phyloP scores from a whole-genome alignment of 2,888 invertebrate species.

The Pandemis corylana region DNA sequence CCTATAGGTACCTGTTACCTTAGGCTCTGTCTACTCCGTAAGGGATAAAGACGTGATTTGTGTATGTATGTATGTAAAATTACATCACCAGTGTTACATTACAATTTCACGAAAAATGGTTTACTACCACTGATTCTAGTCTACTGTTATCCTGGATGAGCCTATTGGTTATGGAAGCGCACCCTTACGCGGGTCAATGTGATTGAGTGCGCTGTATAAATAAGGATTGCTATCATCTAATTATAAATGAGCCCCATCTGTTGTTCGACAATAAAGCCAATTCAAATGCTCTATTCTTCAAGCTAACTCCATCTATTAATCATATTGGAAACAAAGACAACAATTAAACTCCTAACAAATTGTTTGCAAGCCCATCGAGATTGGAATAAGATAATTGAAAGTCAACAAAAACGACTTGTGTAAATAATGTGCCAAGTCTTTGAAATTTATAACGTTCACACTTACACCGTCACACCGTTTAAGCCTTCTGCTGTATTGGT shows the following conservation, averaged over 20 bases:
- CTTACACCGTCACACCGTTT: no score
- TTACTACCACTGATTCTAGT: no score
- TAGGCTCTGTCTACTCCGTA: no score
- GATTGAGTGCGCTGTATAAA: conserved; percentile 4
- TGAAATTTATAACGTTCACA: background rate
- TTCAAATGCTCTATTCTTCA: conserved; percentile 23
- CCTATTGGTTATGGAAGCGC: no score
- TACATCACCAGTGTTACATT: no score
- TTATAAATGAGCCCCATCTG: background rate
- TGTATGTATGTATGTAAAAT: no score
- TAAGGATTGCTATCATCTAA: conserved; percentile 20
- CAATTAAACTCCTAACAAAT: conserved; percentile 33
- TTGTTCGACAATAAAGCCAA: conserved; percentile 13
- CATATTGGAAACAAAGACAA: conserved; percentile 34
- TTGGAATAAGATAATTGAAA: conserved; percentile 13
- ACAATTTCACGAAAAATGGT: no score
- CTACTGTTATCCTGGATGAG: no score
- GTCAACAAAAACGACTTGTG: background rate
- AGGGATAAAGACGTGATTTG: no score
- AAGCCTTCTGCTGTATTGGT: no score
- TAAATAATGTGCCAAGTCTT: background rate
- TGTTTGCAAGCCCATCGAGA: conserved; percentile 18
- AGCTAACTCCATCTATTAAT: conserved; percentile 16
- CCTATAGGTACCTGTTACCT: no score
- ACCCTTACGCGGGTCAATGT: background rate